phyloP scores from a whole-genome alignment of 2,797 vertebrate species.

The Takifugu ocellatus region DNA sequence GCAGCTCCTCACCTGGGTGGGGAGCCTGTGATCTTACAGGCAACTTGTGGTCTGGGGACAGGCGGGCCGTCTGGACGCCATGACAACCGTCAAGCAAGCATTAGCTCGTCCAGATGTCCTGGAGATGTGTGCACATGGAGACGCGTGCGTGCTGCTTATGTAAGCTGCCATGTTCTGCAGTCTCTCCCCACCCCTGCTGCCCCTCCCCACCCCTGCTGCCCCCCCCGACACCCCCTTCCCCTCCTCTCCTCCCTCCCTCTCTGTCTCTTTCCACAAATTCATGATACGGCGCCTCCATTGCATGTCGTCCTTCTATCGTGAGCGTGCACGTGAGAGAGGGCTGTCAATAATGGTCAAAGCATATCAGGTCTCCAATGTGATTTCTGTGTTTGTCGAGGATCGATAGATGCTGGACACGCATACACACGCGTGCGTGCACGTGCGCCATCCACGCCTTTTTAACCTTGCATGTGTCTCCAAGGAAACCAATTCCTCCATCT shows the following conservation, averaged over 20 bases:
- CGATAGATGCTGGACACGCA: slow-evolving; percentile 14
- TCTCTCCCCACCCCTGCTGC: background rate
- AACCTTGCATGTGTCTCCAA: slow-evolving; percentile 15
- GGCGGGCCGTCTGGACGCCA: slow-evolving; percentile 15
- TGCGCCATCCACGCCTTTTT: slow-evolving; percentile 3
- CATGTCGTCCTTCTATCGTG: too few species aligned
- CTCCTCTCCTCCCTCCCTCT: background rate
- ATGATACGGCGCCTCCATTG: too few species aligned
- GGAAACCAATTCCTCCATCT: slow-evolving; percentile 11
- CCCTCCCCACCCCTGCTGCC: background rate
- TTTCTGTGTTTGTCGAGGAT: slow-evolving; percentile 23
- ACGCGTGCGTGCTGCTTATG: slow-evolving; percentile 24
- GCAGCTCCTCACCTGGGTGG: too few species aligned
- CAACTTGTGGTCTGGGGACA: background rate
- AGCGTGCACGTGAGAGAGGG: background rate
- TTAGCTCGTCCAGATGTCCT: slow-evolving; percentile 16
- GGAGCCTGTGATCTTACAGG: too few species aligned
- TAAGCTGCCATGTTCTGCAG: slow-evolving; percentile 20
- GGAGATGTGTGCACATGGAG: background rate
- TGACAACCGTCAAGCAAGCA: slow-evolving; percentile 33
- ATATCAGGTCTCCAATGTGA: slow-evolving; percentile 30
- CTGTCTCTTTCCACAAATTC: too few species aligned
- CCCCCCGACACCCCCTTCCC: background rate
- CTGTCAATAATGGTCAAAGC: slow-evolving; percentile 28
- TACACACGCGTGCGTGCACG: slow-evolving; percentile 6